Evolutionary conservation across 2,797 vertebrate genomes (phyloP).

Genomic region (Spinibarbus caldwelli): DNA sequence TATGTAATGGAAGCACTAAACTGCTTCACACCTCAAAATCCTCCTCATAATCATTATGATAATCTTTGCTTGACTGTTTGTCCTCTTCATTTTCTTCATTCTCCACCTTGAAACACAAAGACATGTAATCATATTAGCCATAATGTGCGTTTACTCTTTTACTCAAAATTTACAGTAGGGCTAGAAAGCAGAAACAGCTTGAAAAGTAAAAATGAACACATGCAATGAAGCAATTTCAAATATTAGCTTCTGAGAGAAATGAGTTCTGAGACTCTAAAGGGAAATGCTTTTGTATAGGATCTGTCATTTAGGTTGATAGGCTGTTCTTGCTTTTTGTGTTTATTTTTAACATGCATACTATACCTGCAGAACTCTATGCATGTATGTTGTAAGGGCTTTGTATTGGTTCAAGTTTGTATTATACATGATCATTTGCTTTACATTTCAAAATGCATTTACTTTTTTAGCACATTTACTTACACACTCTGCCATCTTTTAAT

Average conservation of each 20-base stretch:
- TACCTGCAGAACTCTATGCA: no score
- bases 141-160: background rate
- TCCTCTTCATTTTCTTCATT: constrained; percentile 60
- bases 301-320: background rate
- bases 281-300: background rate
- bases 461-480: no score
- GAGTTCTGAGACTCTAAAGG: background rate
- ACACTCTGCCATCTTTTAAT: no score
- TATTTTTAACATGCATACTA: background rate
- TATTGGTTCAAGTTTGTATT: background rate
- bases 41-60: constrained; percentile 82
- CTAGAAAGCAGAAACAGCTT: background rate
- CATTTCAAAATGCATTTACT: background rate
- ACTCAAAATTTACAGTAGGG: background rate
- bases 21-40: constrained; percentile 90
- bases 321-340: background rate
- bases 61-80: constrained; percentile 56
- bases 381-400: background rate
- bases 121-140: constrained; percentile 6
- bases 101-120: constrained; percentile 70
- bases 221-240: background rate
- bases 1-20: background rate
- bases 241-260: background rate
- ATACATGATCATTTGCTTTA: background rate
- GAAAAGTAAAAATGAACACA: background rate